Base-by-base conservation (phyloP, 2,888 invertebrate genomes). In the Acleris literana region DNA sequence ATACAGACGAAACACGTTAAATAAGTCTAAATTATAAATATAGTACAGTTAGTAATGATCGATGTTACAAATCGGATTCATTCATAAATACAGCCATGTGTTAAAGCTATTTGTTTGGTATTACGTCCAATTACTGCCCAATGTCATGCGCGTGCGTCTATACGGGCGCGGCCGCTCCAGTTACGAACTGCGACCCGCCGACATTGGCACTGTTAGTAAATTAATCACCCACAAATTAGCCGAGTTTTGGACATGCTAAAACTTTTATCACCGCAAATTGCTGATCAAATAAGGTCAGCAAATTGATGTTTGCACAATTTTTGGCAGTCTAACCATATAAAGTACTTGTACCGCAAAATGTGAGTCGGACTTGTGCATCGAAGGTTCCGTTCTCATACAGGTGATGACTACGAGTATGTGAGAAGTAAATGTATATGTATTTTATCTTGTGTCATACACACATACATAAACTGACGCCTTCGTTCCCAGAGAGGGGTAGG, bases 151-250 rank as follows among this genome's bases (percentile, higher is more conserved):
- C 44, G 39, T 39, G 39, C 43, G 52, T 17, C n/a, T 16, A 39
- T 20, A 49, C 46, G 76, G 80, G 82, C 73, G 81, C 70, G 81
- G 83, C 74, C 73, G 77, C 68, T 73, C 75, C 60, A 74, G 73
- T 76, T 77, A 75, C 57, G 56, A 66, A 62, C 61, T 48, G 49
- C 64, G 54, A 54, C 61, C 56, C 25, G 52, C 51, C 29, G 60
- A 39, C 68, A 55, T 59, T 64, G 68, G 59, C 63, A 61, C 62
- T 53, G 46, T 66, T 66, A 55, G 18, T 16, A 66, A 61, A 51
- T 33, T 29, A 6, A 57, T 58, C 44, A 52, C 39, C 59, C 43
- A 44, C 22, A 53, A 66, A 66, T 62, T 62, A 62, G 39, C 33
- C 17, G 46, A 13, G 25, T 57, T 62, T 62, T 33, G 52, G 57